Conservation (phyloP, 2,888 invertebrate species). For the Orthosia gothica region DNA sequence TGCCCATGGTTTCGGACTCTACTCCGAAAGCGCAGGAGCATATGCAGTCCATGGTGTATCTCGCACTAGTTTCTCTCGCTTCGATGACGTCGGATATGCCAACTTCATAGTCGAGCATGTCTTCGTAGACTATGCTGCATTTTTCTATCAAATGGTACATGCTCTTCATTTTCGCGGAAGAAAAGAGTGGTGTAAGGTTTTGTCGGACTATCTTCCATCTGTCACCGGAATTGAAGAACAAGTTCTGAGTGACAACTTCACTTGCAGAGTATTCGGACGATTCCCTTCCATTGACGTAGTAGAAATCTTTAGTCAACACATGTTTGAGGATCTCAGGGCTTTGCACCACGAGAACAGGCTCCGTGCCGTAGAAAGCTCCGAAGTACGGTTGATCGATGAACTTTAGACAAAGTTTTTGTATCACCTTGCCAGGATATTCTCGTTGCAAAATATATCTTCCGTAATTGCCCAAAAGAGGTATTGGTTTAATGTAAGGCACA, state of each 20-base stretch:
- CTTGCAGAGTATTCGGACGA: slow-evolving; percentile 66
- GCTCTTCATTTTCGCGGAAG: slow-evolving; percentile 71
- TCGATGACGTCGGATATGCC: slow-evolving; percentile 59
- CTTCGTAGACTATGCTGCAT: slow-evolving; percentile 69
- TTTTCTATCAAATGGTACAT: slow-evolving; percentile 79
- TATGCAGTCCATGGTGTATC: slow-evolving; percentile 79
- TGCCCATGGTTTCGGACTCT: slow-evolving; percentile 57
- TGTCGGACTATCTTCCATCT: slow-evolving; percentile 80
- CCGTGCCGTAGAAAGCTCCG: slow-evolving; percentile 78
- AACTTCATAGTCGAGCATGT: slow-evolving; percentile 66
- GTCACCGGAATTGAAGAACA: slow-evolving; percentile 78
- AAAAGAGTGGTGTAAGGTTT: slow-evolving; percentile 78
- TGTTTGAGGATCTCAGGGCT: slow-evolving; percentile 76
- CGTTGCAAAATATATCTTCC: slow-evolving; percentile 69
- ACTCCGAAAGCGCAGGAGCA: slow-evolving; percentile 68
- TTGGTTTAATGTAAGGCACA: slow-evolving; percentile 70
- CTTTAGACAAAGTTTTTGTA: slow-evolving; percentile 70
- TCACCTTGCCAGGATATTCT: slow-evolving; percentile 57
- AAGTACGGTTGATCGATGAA: slow-evolving; percentile 74
- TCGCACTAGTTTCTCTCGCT: slow-evolving; percentile 61
- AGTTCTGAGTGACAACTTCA: slow-evolving; percentile 71
- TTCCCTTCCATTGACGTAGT: slow-evolving; percentile 78
- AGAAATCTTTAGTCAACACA: slow-evolving; percentile 76
- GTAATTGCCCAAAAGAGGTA: slow-evolving; percentile 76
- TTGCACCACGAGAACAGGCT: slow-evolving; percentile 75